Evolutionary conservation across 1,140 invertebrate genomes (phyloP).

Genomic region (Drosophila varians): DNA sequence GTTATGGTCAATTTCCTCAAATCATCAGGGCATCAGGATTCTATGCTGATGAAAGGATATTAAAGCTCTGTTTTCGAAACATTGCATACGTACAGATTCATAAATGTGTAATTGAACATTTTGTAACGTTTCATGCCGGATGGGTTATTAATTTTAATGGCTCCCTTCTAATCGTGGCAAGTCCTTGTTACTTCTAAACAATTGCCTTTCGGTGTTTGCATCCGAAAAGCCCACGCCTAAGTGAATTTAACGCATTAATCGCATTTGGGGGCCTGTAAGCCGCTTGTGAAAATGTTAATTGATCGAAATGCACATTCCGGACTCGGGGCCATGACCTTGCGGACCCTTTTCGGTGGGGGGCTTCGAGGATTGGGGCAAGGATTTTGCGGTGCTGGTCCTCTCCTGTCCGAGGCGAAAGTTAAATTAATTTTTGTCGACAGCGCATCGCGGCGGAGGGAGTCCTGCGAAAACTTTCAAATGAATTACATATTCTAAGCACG

Average conservation of each 20-base stretch:
- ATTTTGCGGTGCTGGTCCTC: not conserved
- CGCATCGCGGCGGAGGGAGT: conserved; percentile 12
- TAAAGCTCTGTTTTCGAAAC: too few species aligned
- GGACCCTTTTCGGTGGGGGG: conserved; percentile 20
- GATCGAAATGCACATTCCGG: conserved; percentile 66
- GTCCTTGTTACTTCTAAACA: not conserved
- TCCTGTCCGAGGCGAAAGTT: conserved; percentile 44
- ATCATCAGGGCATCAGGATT: too few species aligned
- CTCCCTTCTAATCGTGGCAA: not conserved
- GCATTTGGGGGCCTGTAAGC: conserved; percentile 51
- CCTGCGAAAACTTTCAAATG: conserved; percentile 63
- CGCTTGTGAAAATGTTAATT: conserved; percentile 68
- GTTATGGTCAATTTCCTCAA: too few species aligned
- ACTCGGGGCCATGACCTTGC: conserved; percentile 32
- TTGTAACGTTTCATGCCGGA: too few species aligned
- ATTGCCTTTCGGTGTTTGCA: not conserved
- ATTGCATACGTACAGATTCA: too few species aligned
- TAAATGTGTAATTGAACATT: too few species aligned
- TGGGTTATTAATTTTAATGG: not conserved
- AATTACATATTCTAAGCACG: conserved; percentile 77
- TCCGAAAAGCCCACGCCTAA: conserved; percentile 30
- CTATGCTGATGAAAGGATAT: too few species aligned
- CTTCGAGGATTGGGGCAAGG: not conserved
- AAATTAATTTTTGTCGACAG: conserved; percentile 73
- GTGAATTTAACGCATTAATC: conserved; percentile 70